Evolutionary conservation across 2,113 vertebrate species (phyloP), one percentile per base, ranked within the genome.

Genomic region (Cinclus mexicanus): DNA sequence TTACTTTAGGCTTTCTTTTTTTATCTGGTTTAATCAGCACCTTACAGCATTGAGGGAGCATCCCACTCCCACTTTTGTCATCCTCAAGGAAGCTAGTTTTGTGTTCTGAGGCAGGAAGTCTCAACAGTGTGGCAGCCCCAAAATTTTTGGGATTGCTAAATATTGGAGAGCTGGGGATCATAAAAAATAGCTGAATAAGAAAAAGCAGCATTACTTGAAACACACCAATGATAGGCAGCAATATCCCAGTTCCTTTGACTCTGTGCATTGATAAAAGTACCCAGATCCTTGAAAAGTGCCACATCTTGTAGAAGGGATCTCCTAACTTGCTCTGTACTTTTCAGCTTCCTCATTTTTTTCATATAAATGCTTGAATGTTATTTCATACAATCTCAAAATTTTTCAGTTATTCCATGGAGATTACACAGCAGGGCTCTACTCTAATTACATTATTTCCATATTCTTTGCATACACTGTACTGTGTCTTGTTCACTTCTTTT

Each of bases 391-490:
- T 55, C 63, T 83, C 23, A 42, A 12, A 8, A 53, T 78, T 91
- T 85, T 69, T 39, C 39, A 65, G 0, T 17, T 1, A 55, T 67
- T 59, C 22, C 1, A 0, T 22, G 20, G 55, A 83, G 23, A 50
- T 83, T 64, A 22, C 49, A 64, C 60, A 68, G 65, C 70, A 82
- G 37, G 18, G 23, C 37, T 69, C 31, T 71, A 25, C 49, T 89
- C 28, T 84, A 57, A 64, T 69, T 94, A 57, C 63, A 46, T 67
- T 55, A 57, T 42, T 93, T 88, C 77, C 4, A 18, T 93, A 35
- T 60, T 81, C 60, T 76, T 75, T 70, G 18, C 8, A 28, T 52
- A 67, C 18, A 13, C 20, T 78, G 33, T 56, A 24, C 22, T 63
- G 6, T 56, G 41, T 81, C 56, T 74, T 90, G 29, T 71, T 87